Evolutionary conservation across 2,797 vertebrate genomes (phyloP).

Genomic region (Sebastes hubbsi): DNA sequence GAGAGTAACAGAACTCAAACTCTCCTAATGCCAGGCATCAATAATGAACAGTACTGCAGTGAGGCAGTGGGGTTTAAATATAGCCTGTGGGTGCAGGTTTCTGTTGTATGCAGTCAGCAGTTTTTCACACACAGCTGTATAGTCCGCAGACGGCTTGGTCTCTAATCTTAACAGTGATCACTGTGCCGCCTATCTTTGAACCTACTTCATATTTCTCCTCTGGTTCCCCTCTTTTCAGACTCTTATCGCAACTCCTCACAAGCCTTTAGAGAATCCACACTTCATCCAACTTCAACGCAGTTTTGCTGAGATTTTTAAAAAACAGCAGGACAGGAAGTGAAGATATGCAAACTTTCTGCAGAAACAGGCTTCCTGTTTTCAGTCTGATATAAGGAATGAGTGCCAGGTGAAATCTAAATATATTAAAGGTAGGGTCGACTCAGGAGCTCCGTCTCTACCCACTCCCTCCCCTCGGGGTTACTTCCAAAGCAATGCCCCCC

Average conservation of each 20-base stretch:
- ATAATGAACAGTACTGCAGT: conserved; percentile 25
- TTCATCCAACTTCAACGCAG: background rate
- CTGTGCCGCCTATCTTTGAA: background rate
- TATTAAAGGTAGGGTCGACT: background rate
- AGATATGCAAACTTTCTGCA: conserved; percentile 8
- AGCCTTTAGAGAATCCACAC: conserved; percentile 2
- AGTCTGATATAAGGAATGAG: background rate
- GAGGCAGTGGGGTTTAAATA: background rate
- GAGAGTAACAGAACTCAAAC: conserved; percentile 19
- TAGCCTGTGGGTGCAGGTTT: conserved; percentile 6
- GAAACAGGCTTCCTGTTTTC: background rate
- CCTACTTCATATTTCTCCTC: background rate
- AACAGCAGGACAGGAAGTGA: background rate
- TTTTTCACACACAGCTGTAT: background rate
- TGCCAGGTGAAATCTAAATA: background rate
- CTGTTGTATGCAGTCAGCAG: background rate
- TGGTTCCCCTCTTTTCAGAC: background rate
- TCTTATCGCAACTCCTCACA: conserved; percentile 14
- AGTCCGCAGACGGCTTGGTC: background rate
- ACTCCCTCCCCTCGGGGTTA: too few species aligned
- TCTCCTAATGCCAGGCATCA: conserved; percentile 18
- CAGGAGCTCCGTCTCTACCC: too few species aligned
- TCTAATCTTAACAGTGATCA: background rate
- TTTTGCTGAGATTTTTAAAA: background rate
- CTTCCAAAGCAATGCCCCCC: too few species aligned